These are phyloP conservation scores for Mylabris sibirica DNA, from an alignment of 2,888 invertebrate genomes.

Conservation along the genomic window DNA sequence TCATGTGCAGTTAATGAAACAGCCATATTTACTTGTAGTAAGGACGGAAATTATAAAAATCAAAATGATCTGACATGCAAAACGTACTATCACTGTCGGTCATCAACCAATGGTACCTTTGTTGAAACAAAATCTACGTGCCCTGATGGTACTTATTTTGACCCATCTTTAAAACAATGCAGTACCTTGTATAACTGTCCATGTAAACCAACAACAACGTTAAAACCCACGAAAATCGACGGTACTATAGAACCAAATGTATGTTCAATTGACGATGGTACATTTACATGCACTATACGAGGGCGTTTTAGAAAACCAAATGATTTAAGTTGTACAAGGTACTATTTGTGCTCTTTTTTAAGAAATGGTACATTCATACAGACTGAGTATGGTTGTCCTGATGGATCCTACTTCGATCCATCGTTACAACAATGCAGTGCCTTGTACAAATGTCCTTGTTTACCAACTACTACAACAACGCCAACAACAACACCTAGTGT, in stretches of 20 bases:
- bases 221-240: too few relatives aligned
- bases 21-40: background rate
- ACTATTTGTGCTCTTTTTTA: conserved; percentile 36
- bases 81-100: conserved; percentile 39
- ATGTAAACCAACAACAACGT: conserved; percentile 21
- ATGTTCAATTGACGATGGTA: background rate
- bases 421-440: conserved; percentile 59
- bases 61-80: conserved; percentile 36
- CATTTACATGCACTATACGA: conserved; percentile 20
- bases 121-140: conserved; percentile 47
- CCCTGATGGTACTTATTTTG: conserved; percentile 55
- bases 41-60: conserved; percentile 14
- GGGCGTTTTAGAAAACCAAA: conserved; percentile 37
- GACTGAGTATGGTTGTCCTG: conserved; percentile 52
- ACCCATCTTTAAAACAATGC: conserved; percentile 60
- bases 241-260: too few relatives aligned
- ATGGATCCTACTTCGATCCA: conserved; percentile 57
- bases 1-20: background rate
- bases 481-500: conserved; percentile 4
- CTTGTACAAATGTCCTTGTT: conserved; percentile 37
- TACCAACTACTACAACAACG: background rate
- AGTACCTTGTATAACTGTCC: conserved; percentile 47
- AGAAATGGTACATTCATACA: conserved; percentile 35
- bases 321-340: conserved; percentile 41
- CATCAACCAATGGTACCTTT: conserved; percentile 29